Conservation (phyloP, 2,888 invertebrate species). For the Zygothrica quintamaculata region DNA sequence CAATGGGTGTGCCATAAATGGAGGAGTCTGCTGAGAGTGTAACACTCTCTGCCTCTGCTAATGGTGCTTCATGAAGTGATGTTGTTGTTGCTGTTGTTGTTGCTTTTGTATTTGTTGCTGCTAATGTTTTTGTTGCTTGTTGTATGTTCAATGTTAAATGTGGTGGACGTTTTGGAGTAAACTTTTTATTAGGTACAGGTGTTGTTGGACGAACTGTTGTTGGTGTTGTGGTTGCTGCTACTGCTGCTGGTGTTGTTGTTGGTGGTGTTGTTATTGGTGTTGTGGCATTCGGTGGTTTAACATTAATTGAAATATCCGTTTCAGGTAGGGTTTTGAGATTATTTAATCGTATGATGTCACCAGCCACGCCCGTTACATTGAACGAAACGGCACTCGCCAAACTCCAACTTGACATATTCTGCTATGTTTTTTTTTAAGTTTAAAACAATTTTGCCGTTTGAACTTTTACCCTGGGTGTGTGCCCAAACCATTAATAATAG, state of each 20-base stretch:
- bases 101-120: slow-evolving; percentile 22
- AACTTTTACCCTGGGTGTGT: slow-evolving; percentile 6
- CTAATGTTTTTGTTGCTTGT: slow-evolving; percentile 28
- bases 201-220: slow-evolving; percentile 60
- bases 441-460: slow-evolving; percentile 10
- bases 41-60: slow-evolving; percentile 50
- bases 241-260: slow-evolving; percentile 16
- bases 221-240: slow-evolving; percentile 6
- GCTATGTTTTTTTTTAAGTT: slow-evolving; percentile 8
- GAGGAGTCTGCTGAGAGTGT: slow-evolving; percentile 51
- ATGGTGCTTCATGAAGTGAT: slow-evolving; percentile 39
- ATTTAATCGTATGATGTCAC: slow-evolving; percentile 60
- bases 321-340: slow-evolving; percentile 53
- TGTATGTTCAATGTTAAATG: slow-evolving; percentile 60
- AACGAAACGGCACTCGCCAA: slow-evolving; percentile 69
- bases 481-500: slow-evolving; percentile 29
- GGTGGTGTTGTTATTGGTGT: neutral
- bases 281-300: slow-evolving; percentile 7
- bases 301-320: slow-evolving; percentile 36
- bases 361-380: slow-evolving; percentile 45
- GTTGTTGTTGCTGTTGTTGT: no score
- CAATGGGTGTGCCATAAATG: slow-evolving; percentile 57
- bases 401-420: slow-evolving; percentile 70
- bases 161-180: slow-evolving; percentile 58
- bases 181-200: slow-evolving; percentile 57